Base-by-base conservation (phyloP, 2,113 vertebrate species). In the Peromyscus californicus region DNA sequence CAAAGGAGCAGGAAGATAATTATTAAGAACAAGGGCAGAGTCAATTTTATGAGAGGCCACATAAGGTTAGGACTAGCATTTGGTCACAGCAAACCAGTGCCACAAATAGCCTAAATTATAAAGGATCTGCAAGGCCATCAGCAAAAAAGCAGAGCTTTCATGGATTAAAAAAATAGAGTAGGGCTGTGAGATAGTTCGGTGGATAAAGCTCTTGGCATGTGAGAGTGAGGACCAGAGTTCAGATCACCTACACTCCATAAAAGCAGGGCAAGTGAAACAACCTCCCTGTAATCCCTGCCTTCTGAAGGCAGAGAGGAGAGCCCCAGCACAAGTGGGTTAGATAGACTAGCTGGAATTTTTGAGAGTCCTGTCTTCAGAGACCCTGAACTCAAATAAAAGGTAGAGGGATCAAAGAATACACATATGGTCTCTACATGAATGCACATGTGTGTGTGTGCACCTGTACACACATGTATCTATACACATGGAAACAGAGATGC, bases 111-210 rank as follows among this genome's bases (percentile, higher is more conserved):
- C 48, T 96, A 79, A 94, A 90, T 76, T 61, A 51, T 24, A 45
- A 54, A 87, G 1, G 9, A 79, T 21, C 13, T 51, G 7, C 7
- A 85, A 83, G 80, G 39, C 57, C 61, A 54, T 91, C 39, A 67
- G 31, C 67, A 42, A n/a, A 80, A 84, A 2, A 45, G 24, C 57
- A 75, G 75, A 84, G 48, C 13, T 74, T 26, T 59, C 3, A 19
- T 67, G 29, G 65, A 65, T 93, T 84, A 88, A 95, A 69, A 59
- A 83, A 87, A 69, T n/a, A 90, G 39, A 45, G 39, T 15, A 63
- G 19, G 57, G 6, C 7, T 10, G 31, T 45, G 19, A 65, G 11
- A 3, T 48, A 3, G 42, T 10, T 48, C 63, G 13, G 42, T 69
- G 42, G 8, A 12, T 21, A 86, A 67, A 85, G 3, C 2, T 1